Conservation (phyloP, 2,888 invertebrate genomes). For the Mesochorus sp. region DNA sequence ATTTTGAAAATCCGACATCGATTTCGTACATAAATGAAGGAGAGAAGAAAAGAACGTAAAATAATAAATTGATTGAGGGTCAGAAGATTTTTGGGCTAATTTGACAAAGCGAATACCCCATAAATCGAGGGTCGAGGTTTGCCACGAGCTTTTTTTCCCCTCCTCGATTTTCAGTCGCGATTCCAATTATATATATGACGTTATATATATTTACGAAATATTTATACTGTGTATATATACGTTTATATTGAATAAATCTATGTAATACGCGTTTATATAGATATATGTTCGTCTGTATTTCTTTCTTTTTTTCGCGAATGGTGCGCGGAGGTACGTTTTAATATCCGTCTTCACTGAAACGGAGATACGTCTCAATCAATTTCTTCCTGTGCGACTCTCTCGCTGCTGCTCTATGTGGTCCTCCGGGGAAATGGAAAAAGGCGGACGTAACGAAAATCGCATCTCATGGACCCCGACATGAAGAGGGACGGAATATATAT, state of each 20-base stretch:
- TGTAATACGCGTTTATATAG: not conserved
- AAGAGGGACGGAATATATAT: constrained; percentile 36
- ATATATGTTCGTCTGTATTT: constrained; percentile 15
- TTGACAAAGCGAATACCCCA: no score
- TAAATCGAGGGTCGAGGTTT: no score
- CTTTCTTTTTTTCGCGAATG: constrained; percentile 16
- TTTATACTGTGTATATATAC: no score
- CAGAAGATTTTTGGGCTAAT: no score
- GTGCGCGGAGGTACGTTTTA: constrained; percentile 68
- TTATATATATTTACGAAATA: not conserved
- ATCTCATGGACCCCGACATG: constrained; percentile 37
- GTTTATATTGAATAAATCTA: no score
- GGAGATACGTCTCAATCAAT: constrained; percentile 76
- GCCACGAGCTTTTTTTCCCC: no score
- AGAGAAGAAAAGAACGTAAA: no score
- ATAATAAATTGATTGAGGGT: no score
- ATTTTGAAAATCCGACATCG: no score
- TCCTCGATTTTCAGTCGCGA: no score
- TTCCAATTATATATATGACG: no score
- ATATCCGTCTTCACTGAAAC: constrained; percentile 69
- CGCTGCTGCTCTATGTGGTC: constrained; percentile 38
- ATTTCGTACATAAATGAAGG: no score
- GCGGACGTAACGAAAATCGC: constrained; percentile 63
- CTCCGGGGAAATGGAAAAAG: constrained; percentile 64
- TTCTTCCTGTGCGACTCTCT: constrained; percentile 63